Percentiles rank a stretch among this genome's conserved stretches.
phyloP scores from a whole-genome alignment of 2,888 invertebrate species.

The Eucera pruinosa region DNA sequence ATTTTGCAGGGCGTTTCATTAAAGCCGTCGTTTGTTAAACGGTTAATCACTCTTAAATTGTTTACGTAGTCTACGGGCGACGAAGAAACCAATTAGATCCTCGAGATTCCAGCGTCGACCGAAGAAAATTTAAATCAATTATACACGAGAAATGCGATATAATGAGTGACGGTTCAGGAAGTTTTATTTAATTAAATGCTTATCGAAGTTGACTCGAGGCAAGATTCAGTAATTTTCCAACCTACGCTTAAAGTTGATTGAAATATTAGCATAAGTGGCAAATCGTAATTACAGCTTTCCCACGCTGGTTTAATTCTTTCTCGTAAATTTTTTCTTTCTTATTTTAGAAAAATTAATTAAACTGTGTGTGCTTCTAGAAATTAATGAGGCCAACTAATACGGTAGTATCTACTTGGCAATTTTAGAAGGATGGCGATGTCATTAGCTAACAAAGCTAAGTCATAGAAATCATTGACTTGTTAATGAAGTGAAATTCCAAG shows the following conservation, averaged over 20 bases:
- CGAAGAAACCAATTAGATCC: constrained; percentile 45
- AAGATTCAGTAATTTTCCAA: constrained; percentile 18
- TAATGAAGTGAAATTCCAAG: background rate
- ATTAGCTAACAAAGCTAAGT: background rate
- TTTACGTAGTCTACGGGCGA: constrained; percentile 38
- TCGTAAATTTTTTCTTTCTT: background rate
- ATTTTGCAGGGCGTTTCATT: constrained; percentile 35
- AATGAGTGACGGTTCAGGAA: constrained; percentile 58
- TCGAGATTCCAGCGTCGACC: constrained; percentile 31
- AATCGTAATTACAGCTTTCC: constrained; percentile 7
- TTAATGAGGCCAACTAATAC: background rate
- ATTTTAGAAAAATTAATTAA: too few relatives aligned
- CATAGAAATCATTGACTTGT: background rate
- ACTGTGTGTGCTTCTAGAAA: too few relatives aligned
- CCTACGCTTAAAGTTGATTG: constrained; percentile 16
- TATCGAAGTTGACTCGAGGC: constrained; percentile 52
- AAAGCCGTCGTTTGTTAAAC: constrained; percentile 44
- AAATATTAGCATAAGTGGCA: constrained; percentile 38
- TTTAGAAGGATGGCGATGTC: background rate
- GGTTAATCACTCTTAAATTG: too few relatives aligned
- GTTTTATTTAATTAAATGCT: constrained; percentile 64
- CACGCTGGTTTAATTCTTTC: background rate
- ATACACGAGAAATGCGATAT: constrained; percentile 55
- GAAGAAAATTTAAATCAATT: constrained; percentile 60
- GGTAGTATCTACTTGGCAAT: too few relatives aligned